These are phyloP conservation scores for Chymomyza caudatula DNA, from an alignment of 2,888 invertebrate genomes.

Conservation along the genomic window DNA sequence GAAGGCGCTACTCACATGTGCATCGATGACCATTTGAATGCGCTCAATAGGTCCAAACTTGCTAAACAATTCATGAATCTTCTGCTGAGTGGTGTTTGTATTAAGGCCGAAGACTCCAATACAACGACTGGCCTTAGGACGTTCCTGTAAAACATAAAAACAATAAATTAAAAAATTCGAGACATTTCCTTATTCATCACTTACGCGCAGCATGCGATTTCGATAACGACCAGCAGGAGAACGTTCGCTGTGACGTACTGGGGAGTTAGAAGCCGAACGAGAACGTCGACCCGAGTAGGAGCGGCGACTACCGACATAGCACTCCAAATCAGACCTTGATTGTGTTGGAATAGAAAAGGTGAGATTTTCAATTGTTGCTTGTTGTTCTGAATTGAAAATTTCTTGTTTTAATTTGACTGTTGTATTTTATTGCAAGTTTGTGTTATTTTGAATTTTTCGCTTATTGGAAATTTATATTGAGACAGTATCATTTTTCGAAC, in stretches of 20 bases:
- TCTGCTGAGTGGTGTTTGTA: constrained; percentile 93
- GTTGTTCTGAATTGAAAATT: constrained; percentile 33
- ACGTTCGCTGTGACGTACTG: constrained; percentile 16
- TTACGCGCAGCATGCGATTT: constrained; percentile 51
- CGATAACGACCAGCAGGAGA: constrained; percentile 42
- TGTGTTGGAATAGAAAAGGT: constrained; percentile 30
- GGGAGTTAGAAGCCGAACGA: constrained; percentile 34
- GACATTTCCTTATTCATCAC: not conserved
- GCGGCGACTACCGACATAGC: constrained; percentile 83
- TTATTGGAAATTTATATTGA: not conserved
- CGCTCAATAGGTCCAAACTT: constrained; percentile 95
- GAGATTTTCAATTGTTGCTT: constrained; percentile 42
- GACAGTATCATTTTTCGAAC: no score
- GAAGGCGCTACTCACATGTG: constrained; percentile 80
- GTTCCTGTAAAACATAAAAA: constrained; percentile 53
- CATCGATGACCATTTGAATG: constrained; percentile 96
- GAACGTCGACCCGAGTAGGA: constrained; percentile 28
- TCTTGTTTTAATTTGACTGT: constrained; percentile 29
- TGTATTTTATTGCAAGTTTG: constrained; percentile 8
- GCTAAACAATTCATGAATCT: constrained; percentile 93
- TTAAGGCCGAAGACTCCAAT: constrained; percentile 97
- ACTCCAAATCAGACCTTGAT: constrained; percentile 80
- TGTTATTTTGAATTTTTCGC: no score
- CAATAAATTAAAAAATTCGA: not conserved
- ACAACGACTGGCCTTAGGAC: constrained; percentile 91